phyloP scores from a whole-genome alignment of 2,797 vertebrate genomes.

The Chrosomus eos region DNA sequence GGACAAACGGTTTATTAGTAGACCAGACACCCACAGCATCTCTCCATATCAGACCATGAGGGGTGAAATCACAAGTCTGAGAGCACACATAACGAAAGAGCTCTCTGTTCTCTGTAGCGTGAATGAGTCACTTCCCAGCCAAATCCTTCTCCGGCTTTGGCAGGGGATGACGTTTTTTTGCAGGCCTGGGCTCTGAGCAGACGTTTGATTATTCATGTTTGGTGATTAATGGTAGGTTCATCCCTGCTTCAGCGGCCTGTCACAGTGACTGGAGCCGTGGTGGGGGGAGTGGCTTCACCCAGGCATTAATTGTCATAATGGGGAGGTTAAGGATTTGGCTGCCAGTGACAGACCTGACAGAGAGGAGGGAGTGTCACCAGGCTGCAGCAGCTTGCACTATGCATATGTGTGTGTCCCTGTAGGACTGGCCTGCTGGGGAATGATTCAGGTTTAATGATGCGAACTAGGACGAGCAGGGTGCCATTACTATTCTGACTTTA shows the following conservation, averaged over 20 bases:
- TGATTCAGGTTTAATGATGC: slow-evolving; percentile 55
- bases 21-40: slow-evolving; percentile 28
- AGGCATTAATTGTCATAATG: slow-evolving; percentile 51
- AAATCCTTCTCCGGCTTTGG: slow-evolving; percentile 48
- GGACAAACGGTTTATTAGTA: slow-evolving; percentile 41
- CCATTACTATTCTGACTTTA: slow-evolving; percentile 37
- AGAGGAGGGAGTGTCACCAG: slow-evolving; percentile 18
- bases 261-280: slow-evolving; percentile 21
- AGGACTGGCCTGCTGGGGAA: slow-evolving; percentile 32
- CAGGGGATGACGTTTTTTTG: slow-evolving; percentile 48
- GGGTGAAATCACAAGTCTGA: slow-evolving; percentile 46
- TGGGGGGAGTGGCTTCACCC: slow-evolving; percentile 35
- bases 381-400: slow-evolving; percentile 32
- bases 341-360: slow-evolving; percentile 37
- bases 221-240: slow-evolving; percentile 40
- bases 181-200: slow-evolving; percentile 41
- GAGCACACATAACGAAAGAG: slow-evolving; percentile 42
- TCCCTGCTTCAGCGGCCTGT: slow-evolving; percentile 2
- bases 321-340: slow-evolving; percentile 47
- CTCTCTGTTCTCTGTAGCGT: slow-evolving; percentile 45
- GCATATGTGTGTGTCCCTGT: slow-evolving; percentile 34
- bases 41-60: slow-evolving; percentile 34
- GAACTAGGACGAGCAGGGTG: slow-evolving; percentile 7
- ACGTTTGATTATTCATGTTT: slow-evolving; percentile 54
- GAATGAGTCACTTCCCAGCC: slow-evolving; percentile 57